A percentile compares a stretch with the other conserved stretches of the same genome.
These are phyloP conservation scores for Penaeus vannamei DNA, from an alignment of 1,140 invertebrate species.

Conservation along the genomic window DNA sequence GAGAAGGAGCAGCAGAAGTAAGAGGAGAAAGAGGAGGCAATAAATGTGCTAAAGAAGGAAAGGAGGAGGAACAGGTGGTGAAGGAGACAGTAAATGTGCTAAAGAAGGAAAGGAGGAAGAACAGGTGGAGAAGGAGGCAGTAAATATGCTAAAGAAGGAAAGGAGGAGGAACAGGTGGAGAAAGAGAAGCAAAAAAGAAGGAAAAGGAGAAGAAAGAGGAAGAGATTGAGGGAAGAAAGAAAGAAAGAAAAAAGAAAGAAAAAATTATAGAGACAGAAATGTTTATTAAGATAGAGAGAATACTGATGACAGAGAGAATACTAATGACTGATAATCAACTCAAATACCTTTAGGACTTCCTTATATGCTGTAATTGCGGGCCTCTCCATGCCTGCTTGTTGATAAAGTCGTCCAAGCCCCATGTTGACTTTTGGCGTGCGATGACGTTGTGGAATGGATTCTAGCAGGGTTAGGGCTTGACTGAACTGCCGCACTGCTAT, in stretches of 20 bases:
- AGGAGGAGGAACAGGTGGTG: no score
- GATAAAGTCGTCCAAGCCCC: conserved; percentile 81
- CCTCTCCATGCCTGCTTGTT: conserved; percentile 81
- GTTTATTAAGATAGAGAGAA: no score
- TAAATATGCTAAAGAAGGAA: no score
- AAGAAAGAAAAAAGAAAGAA: not conserved
- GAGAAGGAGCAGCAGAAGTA: no score
- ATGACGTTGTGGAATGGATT: conserved; percentile 80
- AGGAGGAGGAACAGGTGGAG: no score
- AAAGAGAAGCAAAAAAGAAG: no score
- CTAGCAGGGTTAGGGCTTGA: conserved; percentile 79
- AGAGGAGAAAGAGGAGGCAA: no score
- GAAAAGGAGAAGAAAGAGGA: not conserved
- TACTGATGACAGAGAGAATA: not conserved
- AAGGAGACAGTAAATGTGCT: no score
- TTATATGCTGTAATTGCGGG: conserved; percentile 82
- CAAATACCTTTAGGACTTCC: conserved; percentile 78
- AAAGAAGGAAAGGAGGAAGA: no score
- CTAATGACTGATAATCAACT: not conserved
- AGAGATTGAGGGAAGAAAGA: not conserved
- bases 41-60: no score
- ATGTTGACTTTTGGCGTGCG: conserved; percentile 81
- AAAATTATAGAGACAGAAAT: not conserved
- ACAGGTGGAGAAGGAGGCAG: no score
- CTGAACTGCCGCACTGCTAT: conserved; percentile 78